Evolutionary conservation across 2,797 vertebrate genomes (phyloP), one percentile per base, ranked within the genome.

Genomic region (Pteronotus mesoamericanus): DNA sequence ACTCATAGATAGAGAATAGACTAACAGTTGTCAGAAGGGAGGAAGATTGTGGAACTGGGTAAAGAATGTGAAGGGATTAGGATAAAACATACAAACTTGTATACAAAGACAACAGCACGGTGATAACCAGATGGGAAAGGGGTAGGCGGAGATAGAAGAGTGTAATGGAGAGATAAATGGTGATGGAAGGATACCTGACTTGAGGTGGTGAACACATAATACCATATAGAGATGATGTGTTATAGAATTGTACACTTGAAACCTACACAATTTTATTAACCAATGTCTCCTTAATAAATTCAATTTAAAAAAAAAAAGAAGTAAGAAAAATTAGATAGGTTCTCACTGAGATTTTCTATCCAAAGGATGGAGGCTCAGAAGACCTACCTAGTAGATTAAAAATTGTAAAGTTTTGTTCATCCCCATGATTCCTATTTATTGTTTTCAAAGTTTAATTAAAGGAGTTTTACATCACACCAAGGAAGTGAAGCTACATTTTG

Each of bases 401-500:
- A 93, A 66, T 79, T 34, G 51, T 24, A 55, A 89, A 79, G 37
- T 53, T 92, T 86, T 72, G 24, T 84, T 88, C 80, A 72, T 93
- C 6, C 1, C 14, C 90, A 74, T 66, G 69, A 87, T 48, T 18
- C 19, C 46, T 79, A 44, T n/a, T 82, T 46, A 42, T 77, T 44
- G 55, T 72, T 85, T 69, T 32, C 39, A 68, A 88, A 77, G 48
- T 85, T 93, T 93, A 85, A 72, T 84, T 82, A 69, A 32, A 94
- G 19, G 14, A 93, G 6, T 14, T 94, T 44, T 95, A 22, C 1
- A 18, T 29, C 4, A 71, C 19, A 75, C 16, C 32, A 85, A 97
- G 55, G 21, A 85, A 85, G 78, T 42, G 32, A 69, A 37, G 82
- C 37, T 85, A 68, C 3, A 82, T 10, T 86, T 91, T 57, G 5